Evolutionary conservation across 2,888 invertebrate species (phyloP).

Genomic region (Allophyes oxyacanthae): DNA sequence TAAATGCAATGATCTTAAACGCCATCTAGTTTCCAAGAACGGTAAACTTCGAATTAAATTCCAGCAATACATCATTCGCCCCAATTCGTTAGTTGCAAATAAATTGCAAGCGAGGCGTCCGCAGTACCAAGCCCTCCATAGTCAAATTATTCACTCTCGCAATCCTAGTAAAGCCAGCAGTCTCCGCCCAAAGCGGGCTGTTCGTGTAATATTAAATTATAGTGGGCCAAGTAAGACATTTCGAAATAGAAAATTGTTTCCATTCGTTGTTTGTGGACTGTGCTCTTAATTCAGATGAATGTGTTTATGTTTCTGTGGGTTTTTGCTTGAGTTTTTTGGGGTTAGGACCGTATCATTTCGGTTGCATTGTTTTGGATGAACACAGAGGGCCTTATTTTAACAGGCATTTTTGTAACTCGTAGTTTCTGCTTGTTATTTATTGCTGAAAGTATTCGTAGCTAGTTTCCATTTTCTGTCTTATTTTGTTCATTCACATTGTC

Average conservation of each 20-base stretch:
- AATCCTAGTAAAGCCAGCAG: slow-evolving; percentile 82
- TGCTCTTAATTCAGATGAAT: slow-evolving; percentile 60
- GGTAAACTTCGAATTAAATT: slow-evolving; percentile 66
- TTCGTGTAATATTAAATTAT: slow-evolving; percentile 88
- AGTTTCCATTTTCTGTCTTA: too few species aligned
- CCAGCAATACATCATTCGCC: slow-evolving; percentile 69
- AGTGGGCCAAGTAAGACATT: slow-evolving; percentile 82
- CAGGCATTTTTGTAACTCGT: background rate
- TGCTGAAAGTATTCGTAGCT: too few species aligned
- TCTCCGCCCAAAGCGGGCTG: slow-evolving; percentile 68
- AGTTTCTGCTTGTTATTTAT: too few species aligned
- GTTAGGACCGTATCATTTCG: background rate
- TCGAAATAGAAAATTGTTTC: slow-evolving; percentile 83
- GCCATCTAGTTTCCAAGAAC: slow-evolving; percentile 33
- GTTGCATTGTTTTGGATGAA: slow-evolving; percentile 6
- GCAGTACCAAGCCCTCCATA: slow-evolving; percentile 76
- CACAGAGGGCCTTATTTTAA: slow-evolving; percentile 3
- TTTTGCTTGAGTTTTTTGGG: slow-evolving; percentile 18
- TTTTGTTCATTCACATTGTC: too few species aligned
- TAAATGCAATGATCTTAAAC: slow-evolving; percentile 24
- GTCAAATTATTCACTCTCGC: slow-evolving; percentile 87
- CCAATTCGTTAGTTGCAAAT: slow-evolving; percentile 76
- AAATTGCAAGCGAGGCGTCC: slow-evolving; percentile 77
- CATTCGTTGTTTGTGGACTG: slow-evolving; percentile 62
- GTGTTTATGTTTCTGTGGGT: slow-evolving; percentile 53